phyloP scores from a whole-genome alignment of 2,113 vertebrate species.

The Greenwoodochromis staneri region DNA sequence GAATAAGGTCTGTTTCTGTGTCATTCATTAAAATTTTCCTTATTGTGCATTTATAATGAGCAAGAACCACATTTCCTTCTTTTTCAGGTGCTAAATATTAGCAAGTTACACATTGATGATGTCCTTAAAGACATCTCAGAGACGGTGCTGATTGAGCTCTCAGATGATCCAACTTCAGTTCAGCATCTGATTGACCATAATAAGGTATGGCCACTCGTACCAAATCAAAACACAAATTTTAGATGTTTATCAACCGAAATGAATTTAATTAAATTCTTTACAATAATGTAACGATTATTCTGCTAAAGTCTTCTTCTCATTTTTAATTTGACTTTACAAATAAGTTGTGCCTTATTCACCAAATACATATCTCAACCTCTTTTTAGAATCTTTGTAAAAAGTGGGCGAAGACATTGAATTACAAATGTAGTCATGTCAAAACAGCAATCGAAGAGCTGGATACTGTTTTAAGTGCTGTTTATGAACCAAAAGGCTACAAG shows the following conservation, averaged over 20 bases:
- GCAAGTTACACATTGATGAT: slow-evolving; percentile 70
- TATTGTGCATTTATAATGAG: neutral
- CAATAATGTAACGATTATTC: neutral
- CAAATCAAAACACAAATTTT: neutral
- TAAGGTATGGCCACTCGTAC: slow-evolving; percentile 56
- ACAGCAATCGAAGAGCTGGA: slow-evolving; percentile 72
- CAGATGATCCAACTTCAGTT: slow-evolving; percentile 52
- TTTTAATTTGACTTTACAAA: neutral
- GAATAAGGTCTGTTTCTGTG: slow-evolving; percentile 69
- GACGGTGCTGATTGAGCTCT: slow-evolving; percentile 72
- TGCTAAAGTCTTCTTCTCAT: neutral
- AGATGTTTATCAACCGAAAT: neutral
- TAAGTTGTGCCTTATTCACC: neutral
- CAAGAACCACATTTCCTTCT: neutral
- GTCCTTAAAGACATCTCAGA: slow-evolving; percentile 75
- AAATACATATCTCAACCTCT: neutral
- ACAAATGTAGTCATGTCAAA: slow-evolving; percentile 71
- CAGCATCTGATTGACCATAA: slow-evolving; percentile 70
- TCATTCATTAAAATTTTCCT: neutral
- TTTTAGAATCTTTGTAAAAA: slow-evolving; percentile 67
- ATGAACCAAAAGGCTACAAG: slow-evolving; percentile 52
- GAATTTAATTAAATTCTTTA: neutral
- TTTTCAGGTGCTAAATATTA: slow-evolving; percentile 73
- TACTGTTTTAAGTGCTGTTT: slow-evolving; percentile 65
- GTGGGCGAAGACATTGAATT: slow-evolving; percentile 66